Evolutionary conservation across 2,888 invertebrate species (phyloP), one percentile per base, ranked within the genome.

Genomic region (Gastracanthus pulcherrimus): DNA sequence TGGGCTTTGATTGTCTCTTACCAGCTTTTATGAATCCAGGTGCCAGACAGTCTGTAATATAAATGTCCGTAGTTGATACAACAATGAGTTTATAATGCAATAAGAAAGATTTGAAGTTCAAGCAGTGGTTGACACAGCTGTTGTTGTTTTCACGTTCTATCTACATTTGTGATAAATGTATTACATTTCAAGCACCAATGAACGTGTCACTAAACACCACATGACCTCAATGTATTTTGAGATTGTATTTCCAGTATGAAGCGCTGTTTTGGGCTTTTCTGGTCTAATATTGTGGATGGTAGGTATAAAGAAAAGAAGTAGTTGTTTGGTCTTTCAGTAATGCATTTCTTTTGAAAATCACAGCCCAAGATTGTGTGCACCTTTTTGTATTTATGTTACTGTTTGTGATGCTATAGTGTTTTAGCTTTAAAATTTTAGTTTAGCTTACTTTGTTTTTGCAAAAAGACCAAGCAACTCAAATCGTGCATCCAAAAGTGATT

Each of bases 1-100:
- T 66, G 26, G 75, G 70, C 66, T 77, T 82, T 76, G 48, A 89
- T 89, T 88, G 89, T 87, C 87, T 91, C 89, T 91, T 89, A 90
- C 89, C 89, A 89, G 88, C 90, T 91, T 91, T 91, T 91, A 91
- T 91, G 91, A 91, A 91, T 91, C 87, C 90, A 91, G 91, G 91
- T 91, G 88, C 89, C 91, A 90, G 90, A 90, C 88, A 89, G 86
- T 90, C 88, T 90, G 88, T 90, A 89, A 89, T 88, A 86, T 89
- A 88, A 88, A 87, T 87, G 88, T 91, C 88, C 89, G 89, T 90
- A 91, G 87, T 88, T 87, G 86, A 87, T 89, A 90, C 88, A 89
- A 90, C 87, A 90, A 91, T 90, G 90, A 89, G 85, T 91, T 90
- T 89, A 87, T 89, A 88, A 88, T 89, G 87, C 87, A 88, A 90